Base-by-base conservation (phyloP, 2,113 vertebrate genomes). In the Nesogale talazaci region DNA sequence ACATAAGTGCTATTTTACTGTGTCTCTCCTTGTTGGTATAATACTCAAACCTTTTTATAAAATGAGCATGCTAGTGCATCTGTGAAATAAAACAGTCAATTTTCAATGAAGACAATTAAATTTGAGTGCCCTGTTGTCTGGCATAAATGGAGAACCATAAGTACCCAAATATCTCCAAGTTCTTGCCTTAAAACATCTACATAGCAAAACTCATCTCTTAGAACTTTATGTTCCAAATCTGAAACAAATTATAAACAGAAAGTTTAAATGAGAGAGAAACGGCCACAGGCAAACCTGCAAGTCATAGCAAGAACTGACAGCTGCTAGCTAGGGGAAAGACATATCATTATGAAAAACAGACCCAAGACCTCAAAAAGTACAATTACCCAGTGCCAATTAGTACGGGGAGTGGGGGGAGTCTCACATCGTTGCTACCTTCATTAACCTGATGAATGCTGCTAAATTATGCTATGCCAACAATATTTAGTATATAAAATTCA, bases 231-330 rank as follows among this genome's bases (percentile, higher is more conserved):
- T 89, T 93, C 23, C n/a, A 88, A 91, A 84, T 6, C 29, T 65
- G 40, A 23, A 79, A 93, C n/a, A 82, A 69, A 76, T 75, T 79
- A 91, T 6, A 92, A 85, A 52, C 19, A 87, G 42, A 81, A 94
- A 87, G 75, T 86, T 34, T 46, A 83, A 93, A 59, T 36, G 29
- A 87, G 42, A 82, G 11, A 69, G 1, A 52, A 78, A 59, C 20
- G 52, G 27, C 34, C 70, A 27, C 8, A 31, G 27, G 56, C 31
- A 82, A 89, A 15, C 19, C 34, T 81, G 15, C 31, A 74, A 70
- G 34, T 27, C 70, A 86, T 0, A 46, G 40, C 25, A 83, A 84
- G 42, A 93, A 94, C 83, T 57, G 61, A 94, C 46, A 94, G 76
- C 34, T 38, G 56, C 31, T 59, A 92, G 67, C 56, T 57, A 61